Base-by-base conservation (phyloP, 2,797 vertebrate species). In the Heliangelus exortis region DNA sequence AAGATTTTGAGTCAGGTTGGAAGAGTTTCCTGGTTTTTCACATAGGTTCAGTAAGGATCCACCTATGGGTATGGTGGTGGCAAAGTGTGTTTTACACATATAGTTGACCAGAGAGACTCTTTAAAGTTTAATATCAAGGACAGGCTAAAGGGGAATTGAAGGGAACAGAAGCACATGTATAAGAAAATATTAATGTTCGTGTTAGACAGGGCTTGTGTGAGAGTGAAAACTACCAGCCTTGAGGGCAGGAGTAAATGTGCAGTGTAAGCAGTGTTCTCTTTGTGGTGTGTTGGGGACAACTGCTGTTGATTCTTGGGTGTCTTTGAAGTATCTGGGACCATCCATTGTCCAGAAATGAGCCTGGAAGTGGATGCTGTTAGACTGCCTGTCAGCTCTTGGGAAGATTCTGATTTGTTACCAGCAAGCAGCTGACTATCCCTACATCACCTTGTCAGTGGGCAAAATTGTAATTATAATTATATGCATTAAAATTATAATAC, bases 1-100 rank as follows among this genome's bases (percentile, higher is more conserved):
- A 59, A 18, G 6, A 43, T 13, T 25, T 80, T 0, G 2, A 50
- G 23, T 66, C 51, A 33, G 10, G 13, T 4, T 20, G 43, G 26
- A 41, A 43, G 65, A 65, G 20, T 69, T 81, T 55, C 1, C 4
- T 50, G 21, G 7, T 80, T 66, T 84, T 58, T 55, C 12, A 0
- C 28, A 29, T 41, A 11, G 9, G 7, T 51, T 84, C 34, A 17
- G 7, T 45, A 34, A 34, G 9, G 23, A 55, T 43, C 45, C 2
- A 20, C 3, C 1, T 29, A 0, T 0, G 1, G n/a, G 18, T 73
- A 4, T 6, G 19, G 45, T 0, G 2, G 7, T 66, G 47, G 21
- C 22, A 12, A 73, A 54, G 3, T 21, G 7, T n/a, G 9, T 58
- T 87, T 74, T 72, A 54, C 6, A 3, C 0, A 0, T 50, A 22